phyloP scores from a whole-genome alignment of 2,888 invertebrate genomes.

The Pasiphila rectangulata region DNA sequence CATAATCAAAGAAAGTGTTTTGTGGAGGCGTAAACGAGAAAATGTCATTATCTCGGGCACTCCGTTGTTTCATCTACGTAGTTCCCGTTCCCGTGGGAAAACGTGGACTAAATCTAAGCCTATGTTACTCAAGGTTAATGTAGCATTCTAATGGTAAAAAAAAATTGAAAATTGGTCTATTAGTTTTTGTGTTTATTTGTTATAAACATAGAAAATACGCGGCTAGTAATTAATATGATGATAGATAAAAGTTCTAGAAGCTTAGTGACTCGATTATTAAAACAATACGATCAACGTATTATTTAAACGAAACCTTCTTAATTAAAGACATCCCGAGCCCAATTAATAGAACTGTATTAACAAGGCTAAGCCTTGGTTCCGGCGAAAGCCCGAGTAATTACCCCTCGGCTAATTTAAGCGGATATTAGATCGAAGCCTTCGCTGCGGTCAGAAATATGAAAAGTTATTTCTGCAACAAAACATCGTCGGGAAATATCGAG shows the following conservation, averaged over 20 bases:
- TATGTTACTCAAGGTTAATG: too few species aligned
- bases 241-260: too few species aligned
- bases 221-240: too few species aligned
- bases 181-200: too few species aligned
- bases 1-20: conserved; percentile 22
- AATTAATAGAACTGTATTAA: not conserved
- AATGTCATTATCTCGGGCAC: conserved; percentile 2
- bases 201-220: too few species aligned
- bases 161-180: too few species aligned
- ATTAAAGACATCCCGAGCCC: not conserved
- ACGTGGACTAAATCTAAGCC: too few species aligned
- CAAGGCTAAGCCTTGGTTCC: not conserved
- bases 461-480: not conserved
- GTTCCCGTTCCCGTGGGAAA: too few species aligned
- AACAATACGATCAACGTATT: too few species aligned
- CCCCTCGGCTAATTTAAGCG: not conserved
- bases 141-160: not conserved
- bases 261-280: too few species aligned
- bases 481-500: not conserved
- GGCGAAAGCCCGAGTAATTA: not conserved
- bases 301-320: too few species aligned
- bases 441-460: not conserved
- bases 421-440: conserved; percentile 1
- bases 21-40: conserved; percentile 1
- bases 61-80: too few species aligned